These are phyloP conservation scores for Brachypalpus laphriformis DNA, from an alignment of 2,888 invertebrate genomes.

Conservation along the genomic window DNA sequence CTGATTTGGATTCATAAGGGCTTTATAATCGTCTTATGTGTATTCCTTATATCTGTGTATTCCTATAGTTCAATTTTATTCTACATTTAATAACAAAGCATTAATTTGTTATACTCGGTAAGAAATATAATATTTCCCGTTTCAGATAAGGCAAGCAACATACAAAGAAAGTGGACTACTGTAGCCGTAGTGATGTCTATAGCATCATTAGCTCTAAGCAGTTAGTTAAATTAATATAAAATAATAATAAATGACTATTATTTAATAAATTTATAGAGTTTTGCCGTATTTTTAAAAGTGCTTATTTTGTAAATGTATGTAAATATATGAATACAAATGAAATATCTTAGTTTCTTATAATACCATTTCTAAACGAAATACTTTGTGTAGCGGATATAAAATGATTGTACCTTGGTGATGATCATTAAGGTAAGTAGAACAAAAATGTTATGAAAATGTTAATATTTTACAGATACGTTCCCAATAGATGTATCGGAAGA, in stretches of 20 bases:
- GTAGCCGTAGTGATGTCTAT: slow-evolving; percentile 83
- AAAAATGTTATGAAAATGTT: no score
- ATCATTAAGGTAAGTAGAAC: no score
- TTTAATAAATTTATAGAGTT: slow-evolving; percentile 81
- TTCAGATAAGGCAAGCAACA: slow-evolving; percentile 82
- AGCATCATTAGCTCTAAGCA: slow-evolving; percentile 83
- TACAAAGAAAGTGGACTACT: slow-evolving; percentile 83
- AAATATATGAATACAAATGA: slow-evolving; percentile 79
- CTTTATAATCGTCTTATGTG: no score
- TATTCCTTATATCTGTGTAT: no score
- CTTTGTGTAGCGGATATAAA: no score
- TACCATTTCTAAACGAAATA: background rate
- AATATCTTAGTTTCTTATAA: slow-evolving; percentile 27
- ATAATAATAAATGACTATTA: slow-evolving; percentile 77
- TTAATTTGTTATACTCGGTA: no score
- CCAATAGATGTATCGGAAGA: no score
- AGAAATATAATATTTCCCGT: slow-evolving; percentile 14
- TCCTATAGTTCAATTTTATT: no score
- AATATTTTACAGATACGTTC: no score
- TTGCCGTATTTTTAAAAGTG: slow-evolving; percentile 83
- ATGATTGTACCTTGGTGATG: no score
- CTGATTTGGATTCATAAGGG: no score
- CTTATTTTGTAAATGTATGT: slow-evolving; percentile 83
- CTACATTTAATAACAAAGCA: no score
- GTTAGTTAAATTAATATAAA: slow-evolving; percentile 79